Evolutionary conservation across 2,113 vertebrate species (phyloP).

Genomic region (Chaetura pelagica): DNA sequence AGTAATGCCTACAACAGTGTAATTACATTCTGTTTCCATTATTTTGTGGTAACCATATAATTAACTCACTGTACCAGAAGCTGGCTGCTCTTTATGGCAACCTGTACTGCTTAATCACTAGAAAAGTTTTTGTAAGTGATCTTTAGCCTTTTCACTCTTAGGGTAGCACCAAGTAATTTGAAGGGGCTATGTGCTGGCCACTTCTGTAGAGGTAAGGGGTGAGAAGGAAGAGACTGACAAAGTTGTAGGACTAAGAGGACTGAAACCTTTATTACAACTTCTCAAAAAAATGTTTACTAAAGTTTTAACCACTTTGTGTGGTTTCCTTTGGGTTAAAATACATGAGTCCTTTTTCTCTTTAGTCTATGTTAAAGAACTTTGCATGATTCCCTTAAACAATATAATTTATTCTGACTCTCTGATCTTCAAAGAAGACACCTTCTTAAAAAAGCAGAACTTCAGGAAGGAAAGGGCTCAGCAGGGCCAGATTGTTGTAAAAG

Average conservation of each 20-base stretch:
- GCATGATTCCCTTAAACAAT: neutral
- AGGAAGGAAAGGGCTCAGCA: slow-evolving; percentile 26
- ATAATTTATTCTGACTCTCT: slow-evolving; percentile 4
- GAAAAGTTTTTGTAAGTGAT: slow-evolving; percentile 21
- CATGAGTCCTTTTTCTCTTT: neutral
- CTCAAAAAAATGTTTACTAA: neutral
- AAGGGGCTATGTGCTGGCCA: neutral
- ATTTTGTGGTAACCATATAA: slow-evolving; percentile 39
- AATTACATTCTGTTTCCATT: slow-evolving; percentile 39
- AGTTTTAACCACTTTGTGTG: neutral
- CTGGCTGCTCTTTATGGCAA: slow-evolving; percentile 42
- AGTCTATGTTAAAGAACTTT: neutral
- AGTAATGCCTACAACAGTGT: slow-evolving; percentile 35
- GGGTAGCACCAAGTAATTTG: neutral
- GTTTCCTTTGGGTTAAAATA: neutral
- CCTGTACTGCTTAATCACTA: slow-evolving; percentile 45
- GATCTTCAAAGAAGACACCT: neutral
- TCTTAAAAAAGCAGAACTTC: slow-evolving; percentile 13
- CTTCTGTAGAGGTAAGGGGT: neutral
- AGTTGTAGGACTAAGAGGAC: neutral
- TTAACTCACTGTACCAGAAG: slow-evolving; percentile 33
- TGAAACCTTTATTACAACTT: neutral
- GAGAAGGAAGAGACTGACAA: neutral
- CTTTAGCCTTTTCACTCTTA: neutral
- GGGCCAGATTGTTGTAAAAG: neutral